These are phyloP conservation scores for Protonibea diacanthus DNA, from an alignment of 2,797 vertebrate species.

Conservation along the genomic window DNA sequence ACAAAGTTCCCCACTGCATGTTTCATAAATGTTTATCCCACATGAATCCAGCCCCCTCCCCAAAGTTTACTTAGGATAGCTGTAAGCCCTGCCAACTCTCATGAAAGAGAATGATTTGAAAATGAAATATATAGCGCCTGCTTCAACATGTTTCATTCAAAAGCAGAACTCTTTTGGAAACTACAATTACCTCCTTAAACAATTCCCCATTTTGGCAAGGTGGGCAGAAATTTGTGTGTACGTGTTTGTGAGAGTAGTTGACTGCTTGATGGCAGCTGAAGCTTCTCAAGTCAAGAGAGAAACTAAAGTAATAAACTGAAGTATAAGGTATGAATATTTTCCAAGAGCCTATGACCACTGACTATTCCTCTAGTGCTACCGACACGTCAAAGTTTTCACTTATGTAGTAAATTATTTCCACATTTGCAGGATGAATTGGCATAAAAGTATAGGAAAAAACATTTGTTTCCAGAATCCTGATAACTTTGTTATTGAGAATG, in stretches of 20 bases:
- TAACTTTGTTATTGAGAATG: not conserved
- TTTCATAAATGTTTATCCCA: conserved; percentile 79
- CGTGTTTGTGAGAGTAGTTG: not conserved
- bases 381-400: not conserved
- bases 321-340: not conserved
- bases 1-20: conserved; percentile 65
- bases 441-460: not conserved
- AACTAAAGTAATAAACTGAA: conserved; percentile 17
- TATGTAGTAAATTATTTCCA: not conserved
- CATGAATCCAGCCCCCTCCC: conserved; percentile 58
- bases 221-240: conserved; percentile 24
- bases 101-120: conserved; percentile 68
- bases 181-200: conserved; percentile 73
- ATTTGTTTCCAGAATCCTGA: not conserved
- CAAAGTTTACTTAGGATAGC: conserved; percentile 65
- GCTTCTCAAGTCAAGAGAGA: not conserved
- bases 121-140: conserved; percentile 70
- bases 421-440: not conserved
- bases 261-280: not conserved
- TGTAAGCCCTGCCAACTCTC: conserved; percentile 58
- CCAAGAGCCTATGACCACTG: too few relatives aligned
- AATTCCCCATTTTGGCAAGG: conserved; percentile 51
- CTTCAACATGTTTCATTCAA: conserved; percentile 64
- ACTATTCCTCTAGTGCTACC: not conserved
- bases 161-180: conserved; percentile 62